These are phyloP conservation scores for Pelecanoides urinatrix DNA, from an alignment of 2,113 vertebrate genomes.

Conservation along the genomic window DNA sequence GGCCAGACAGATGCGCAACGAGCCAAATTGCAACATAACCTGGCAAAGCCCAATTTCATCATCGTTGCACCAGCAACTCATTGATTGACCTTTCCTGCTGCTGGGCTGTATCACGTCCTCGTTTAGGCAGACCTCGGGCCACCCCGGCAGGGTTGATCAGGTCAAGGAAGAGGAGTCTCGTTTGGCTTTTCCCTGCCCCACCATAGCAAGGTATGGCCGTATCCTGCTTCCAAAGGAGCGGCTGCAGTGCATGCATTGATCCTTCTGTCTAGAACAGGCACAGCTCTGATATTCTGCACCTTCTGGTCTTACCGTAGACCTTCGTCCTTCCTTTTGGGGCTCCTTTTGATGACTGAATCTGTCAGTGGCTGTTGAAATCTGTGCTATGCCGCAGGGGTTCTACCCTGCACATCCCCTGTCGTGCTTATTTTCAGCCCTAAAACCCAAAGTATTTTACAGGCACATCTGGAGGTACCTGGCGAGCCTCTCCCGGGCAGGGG, in stretches of 20 bases:
- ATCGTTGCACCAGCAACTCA: accelerated
- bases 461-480: neutral
- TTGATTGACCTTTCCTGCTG: neutral
- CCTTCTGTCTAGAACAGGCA: accelerated
- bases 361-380: neutral
- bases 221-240: neutral
- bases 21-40: neutral
- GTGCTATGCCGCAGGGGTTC: neutral
- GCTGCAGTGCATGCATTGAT: neutral
- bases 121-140: neutral
- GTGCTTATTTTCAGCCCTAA: accelerated
- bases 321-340: neutral
- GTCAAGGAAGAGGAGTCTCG: neutral
- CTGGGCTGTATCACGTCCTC: neutral
- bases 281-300: neutral
- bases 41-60: neutral
- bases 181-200: neutral
- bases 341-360: neutral
- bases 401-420: neutral
- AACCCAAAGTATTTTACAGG: neutral
- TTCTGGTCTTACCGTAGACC: neutral
- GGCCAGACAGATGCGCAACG: neutral
- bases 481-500: neutral
- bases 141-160: accelerated
- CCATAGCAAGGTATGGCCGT: neutral